Conservation (phyloP, 2,113 vertebrate genomes). For the Poeciliopsis occidentalis region DNA sequence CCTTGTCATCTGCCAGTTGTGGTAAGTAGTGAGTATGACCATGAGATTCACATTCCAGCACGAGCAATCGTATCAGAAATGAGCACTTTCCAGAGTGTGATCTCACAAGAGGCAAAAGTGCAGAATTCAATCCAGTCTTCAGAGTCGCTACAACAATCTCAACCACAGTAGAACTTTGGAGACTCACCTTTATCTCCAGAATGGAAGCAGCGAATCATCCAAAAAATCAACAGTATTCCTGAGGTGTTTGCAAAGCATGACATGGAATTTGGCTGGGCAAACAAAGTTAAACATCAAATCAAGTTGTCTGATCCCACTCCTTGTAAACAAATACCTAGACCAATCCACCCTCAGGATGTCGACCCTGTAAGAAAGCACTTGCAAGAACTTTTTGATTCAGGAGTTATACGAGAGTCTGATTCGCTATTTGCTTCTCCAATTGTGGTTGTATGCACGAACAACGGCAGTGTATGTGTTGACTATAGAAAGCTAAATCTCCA, state of each 20-base stretch:
- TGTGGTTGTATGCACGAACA: neutral
- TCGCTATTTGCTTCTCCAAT: neutral
- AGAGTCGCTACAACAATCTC: neutral
- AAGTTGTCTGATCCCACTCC: neutral
- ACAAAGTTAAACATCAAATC: neutral
- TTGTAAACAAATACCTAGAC: neutral
- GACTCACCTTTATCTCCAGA: neutral
- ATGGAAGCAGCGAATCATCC: neutral
- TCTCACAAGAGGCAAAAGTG: neutral
- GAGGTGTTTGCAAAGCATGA: conserved; percentile 1
- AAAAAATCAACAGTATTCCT: neutral
- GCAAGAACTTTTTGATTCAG: neutral
- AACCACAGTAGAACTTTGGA: neutral
- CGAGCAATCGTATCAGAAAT: neutral
- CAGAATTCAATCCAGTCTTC: neutral
- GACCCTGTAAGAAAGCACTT: neutral
- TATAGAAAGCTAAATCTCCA: neutral
- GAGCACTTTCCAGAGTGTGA: neutral
- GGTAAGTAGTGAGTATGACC: neutral
- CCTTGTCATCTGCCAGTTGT: neutral
- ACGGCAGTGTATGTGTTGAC: neutral
- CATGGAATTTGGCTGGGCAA: neutral
- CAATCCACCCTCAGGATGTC: neutral
- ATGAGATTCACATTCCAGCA: neutral
- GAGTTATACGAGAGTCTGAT: neutral